Conservation (phyloP, 2,888 invertebrate genomes). For the Limnephilus rhombicus region DNA sequence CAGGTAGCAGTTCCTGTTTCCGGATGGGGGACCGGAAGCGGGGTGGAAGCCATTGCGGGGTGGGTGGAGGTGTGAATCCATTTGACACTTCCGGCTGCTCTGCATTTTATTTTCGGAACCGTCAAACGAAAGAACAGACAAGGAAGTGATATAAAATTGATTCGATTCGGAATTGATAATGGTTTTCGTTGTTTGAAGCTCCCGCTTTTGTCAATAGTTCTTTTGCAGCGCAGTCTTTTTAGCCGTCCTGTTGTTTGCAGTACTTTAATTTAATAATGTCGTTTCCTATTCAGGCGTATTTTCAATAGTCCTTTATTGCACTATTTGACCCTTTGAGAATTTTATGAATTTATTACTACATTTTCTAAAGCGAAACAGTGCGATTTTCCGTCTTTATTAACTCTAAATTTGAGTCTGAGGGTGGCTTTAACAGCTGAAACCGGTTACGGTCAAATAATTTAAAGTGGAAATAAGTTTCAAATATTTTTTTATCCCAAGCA, state of each 20-base stretch:
- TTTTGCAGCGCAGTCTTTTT: background rate
- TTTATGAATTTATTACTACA: background rate
- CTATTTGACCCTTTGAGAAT: background rate
- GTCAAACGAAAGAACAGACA: constrained; percentile 43
- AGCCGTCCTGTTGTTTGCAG: background rate
- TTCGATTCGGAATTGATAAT: constrained; percentile 9
- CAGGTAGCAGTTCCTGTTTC: constrained; percentile 10
- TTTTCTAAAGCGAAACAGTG: background rate
- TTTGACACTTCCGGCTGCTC: constrained; percentile 41
- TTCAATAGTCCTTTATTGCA: background rate
- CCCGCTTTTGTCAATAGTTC: background rate
- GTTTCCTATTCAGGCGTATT: background rate
- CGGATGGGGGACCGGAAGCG: constrained; percentile 14
- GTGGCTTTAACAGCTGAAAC: too few species aligned
- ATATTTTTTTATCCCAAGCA: too few species aligned
- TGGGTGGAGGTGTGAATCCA: constrained; percentile 45
- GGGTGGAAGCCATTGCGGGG: constrained; percentile 34
- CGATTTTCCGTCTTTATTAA: background rate
- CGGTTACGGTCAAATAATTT: too few species aligned
- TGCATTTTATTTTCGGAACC: constrained; percentile 40
- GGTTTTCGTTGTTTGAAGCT: background rate
- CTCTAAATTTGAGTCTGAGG: too few species aligned
- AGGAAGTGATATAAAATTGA: background rate
- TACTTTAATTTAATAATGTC: background rate
- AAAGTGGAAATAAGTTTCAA: too few species aligned